These are phyloP conservation scores for Oryzias melastigma DNA, from an alignment of 2,113 vertebrate genomes.

Conservation along the genomic window DNA sequence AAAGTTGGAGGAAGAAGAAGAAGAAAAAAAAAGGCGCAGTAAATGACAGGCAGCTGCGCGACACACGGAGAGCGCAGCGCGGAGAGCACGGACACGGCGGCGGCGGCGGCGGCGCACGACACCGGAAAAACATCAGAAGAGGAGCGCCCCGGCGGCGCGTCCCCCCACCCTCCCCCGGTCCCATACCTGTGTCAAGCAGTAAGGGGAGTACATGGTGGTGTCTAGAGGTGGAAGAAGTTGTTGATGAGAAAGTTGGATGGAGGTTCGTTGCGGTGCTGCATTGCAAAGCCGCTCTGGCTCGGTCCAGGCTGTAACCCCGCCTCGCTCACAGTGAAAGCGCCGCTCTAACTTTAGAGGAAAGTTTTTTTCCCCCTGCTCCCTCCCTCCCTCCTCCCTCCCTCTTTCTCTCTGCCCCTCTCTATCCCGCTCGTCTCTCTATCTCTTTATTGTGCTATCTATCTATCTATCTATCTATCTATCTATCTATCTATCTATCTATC, in stretches of 20 bases:
- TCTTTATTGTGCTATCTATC: neutral
- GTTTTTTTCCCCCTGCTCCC: constrained; percentile 54
- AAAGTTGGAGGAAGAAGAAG: constrained; percentile 19
- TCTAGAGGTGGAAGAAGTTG: constrained; percentile 70
- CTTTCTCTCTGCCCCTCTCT: constrained; percentile 9
- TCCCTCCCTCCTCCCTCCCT: constrained; percentile 25
- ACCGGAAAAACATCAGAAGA: constrained; percentile 20
- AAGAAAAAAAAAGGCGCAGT: constrained; percentile 47
- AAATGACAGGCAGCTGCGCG: constrained; percentile 53
- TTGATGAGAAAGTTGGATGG: constrained; percentile 76
- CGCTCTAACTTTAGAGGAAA: constrained; percentile 76
- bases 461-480: constrained; percentile 3
- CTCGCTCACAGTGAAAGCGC: constrained; percentile 82
- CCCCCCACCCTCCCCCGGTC: neutral
- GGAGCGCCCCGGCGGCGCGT: constrained; percentile 8
- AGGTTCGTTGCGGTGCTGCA: constrained; percentile 80
- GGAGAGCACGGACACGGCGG: neutral
- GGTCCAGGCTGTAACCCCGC: constrained; percentile 80
- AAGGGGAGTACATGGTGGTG: constrained; percentile 81
- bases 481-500: neutral
- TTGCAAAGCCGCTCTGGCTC: constrained; percentile 77
- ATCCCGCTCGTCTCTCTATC: no score
- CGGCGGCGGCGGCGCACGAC: constrained; percentile 38
- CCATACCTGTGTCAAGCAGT: constrained; percentile 84
- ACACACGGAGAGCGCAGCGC: constrained; percentile 3